Evolutionary conservation across 2,797 vertebrate species (phyloP).

Genomic region (Acanthurus leucopareius): DNA sequence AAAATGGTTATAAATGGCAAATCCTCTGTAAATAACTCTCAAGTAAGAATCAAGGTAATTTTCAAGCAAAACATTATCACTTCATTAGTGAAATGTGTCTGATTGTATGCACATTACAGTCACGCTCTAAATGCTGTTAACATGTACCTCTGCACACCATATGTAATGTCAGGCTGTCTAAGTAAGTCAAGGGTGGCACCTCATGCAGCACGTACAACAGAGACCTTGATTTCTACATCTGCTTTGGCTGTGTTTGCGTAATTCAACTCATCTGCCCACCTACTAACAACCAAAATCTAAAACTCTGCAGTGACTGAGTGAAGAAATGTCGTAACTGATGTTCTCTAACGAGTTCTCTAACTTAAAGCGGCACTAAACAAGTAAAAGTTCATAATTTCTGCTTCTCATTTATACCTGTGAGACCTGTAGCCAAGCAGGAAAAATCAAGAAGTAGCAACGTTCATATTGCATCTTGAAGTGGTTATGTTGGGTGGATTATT

Average conservation of each 20-base stretch:
- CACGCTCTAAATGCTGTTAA: slow-evolving; percentile 17
- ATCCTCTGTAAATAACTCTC: not conserved
- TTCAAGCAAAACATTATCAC: slow-evolving; percentile 38
- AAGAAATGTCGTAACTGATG: slow-evolving; percentile 56
- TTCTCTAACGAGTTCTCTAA: slow-evolving; percentile 16
- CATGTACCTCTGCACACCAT: not conserved
- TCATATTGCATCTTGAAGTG: not conserved
- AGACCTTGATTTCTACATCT: slow-evolving; percentile 47
- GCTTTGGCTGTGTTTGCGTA: slow-evolving; percentile 56
- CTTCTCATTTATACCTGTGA: slow-evolving; percentile 35
- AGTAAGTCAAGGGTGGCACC: slow-evolving; percentile 25
- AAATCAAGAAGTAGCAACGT: not conserved
- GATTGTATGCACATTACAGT: slow-evolving; percentile 10
- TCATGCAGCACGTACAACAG: slow-evolving; percentile 29
- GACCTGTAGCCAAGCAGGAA: slow-evolving; percentile 29
- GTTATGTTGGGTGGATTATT: not conserved
- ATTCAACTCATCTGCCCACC: slow-evolving; percentile 61
- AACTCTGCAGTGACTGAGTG: slow-evolving; percentile 35
- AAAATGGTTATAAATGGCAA: not conserved
- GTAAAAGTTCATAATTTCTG: slow-evolving; percentile 59
- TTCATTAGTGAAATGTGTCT: slow-evolving; percentile 30
- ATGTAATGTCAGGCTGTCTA: slow-evolving; percentile 26
- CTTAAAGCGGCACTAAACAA: slow-evolving; percentile 65
- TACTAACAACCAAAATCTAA: slow-evolving; percentile 57
- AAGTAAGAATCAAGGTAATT: slow-evolving; percentile 37